Evolutionary conservation across 1,140 invertebrate genomes (phyloP), one percentile per base, ranked within the genome.

Genomic region (Acromyrmex heyeri): DNA sequence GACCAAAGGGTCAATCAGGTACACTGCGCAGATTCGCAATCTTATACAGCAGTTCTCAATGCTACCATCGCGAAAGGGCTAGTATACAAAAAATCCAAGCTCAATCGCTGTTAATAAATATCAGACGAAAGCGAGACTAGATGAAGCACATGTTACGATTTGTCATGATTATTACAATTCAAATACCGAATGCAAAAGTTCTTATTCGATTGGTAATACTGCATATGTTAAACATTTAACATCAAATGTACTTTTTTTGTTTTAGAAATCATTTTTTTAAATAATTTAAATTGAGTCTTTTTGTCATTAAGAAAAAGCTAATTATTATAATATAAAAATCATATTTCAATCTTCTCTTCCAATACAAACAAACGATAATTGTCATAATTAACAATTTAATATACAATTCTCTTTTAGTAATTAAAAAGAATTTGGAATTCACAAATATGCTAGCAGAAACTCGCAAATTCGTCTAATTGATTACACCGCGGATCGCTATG

Each of bases 121-220:
- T 27, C 57, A 81, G 53, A 87, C 8, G 27, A 86, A 55, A 72
- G 38, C 30, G 53, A 0, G 14, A 38, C 14, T 78, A 78, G 27
- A 72, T 72, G 48, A 88, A 85, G 72, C 34, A 85, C 4, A 30
- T 85, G 48, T n/a, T 86, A 86, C 24, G 6, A 88, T 72, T 65
- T 30, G 12, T 67, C 27, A 86, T 16, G 38, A 70, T 72, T 55
- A 72, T 27, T 38, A 44, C 18, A 34, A 34, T 83, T 12, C 8
- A 73, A 59, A 48, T 30, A 53, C 4, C 24, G 18, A 48, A 44
- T 70, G 44, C 24, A 34, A 48, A 48, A 44, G 18, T 72, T 82
- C 48, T 4, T 65, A 69, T 30, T 50, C 3, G n/a, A 44, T 27
- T 72, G 18, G 6, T 82, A 73, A 82, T 82, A 82, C 79, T 82